These are phyloP conservation scores for Poecilobothrus nobilitatus DNA, from an alignment of 2,888 invertebrate genomes.

Conservation along the genomic window DNA sequence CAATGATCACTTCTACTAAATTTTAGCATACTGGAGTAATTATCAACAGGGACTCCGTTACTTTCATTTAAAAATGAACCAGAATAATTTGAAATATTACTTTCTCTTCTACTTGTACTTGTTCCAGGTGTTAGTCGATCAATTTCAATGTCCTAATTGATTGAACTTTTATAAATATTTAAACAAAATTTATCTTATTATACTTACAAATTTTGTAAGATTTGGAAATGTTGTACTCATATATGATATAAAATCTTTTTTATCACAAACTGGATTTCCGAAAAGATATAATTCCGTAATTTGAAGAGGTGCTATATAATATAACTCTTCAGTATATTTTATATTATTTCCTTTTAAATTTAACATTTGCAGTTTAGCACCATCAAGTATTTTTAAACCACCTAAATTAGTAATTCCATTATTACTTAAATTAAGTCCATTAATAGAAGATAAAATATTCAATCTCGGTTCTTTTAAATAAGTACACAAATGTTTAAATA, in stretches of 20 bases:
- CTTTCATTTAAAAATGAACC: not conserved
- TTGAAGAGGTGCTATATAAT: conserved; percentile 15
- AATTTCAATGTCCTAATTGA: not conserved
- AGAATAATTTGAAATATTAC: too few species aligned
- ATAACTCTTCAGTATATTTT: conserved; percentile 10
- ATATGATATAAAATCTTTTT: conserved; percentile 13
- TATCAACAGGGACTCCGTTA: not conserved
- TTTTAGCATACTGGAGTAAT: not conserved
- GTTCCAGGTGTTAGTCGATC: not conserved
- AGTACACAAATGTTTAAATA: conserved; percentile 18
- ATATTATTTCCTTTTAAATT: conserved; percentile 16
- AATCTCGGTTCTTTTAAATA: conserved; percentile 12
- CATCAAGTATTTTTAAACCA: conserved; percentile 14
- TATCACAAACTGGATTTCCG: conserved; percentile 19
- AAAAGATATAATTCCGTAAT: conserved; percentile 19
- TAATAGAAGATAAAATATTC: conserved; percentile 19
- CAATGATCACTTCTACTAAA: not conserved
- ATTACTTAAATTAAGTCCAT: conserved; percentile 21
- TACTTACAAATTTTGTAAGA: conserved; percentile 15
- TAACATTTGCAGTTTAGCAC: conserved; percentile 18
- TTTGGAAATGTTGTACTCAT: conserved; percentile 18
- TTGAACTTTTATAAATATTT: not conserved
- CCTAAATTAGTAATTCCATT: conserved; percentile 19
- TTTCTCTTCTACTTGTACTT: too few species aligned
- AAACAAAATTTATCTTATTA: conserved; percentile 10